Evolutionary conservation across 2,113 vertebrate species (phyloP).

Genomic region (Xiphias gladius): DNA sequence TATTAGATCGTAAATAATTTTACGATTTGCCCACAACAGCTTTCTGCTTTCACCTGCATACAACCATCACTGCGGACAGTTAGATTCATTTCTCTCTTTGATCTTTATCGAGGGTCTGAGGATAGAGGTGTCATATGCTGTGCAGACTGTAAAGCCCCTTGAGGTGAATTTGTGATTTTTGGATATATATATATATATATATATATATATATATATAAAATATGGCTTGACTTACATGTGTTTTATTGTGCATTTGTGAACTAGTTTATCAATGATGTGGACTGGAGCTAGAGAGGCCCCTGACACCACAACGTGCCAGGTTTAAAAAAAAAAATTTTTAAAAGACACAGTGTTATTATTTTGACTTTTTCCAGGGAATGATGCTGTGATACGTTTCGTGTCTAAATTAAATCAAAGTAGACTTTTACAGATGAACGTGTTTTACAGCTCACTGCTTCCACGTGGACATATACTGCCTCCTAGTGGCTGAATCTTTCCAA

Average conservation of each 20-base stretch:
- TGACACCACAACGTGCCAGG: background rate
- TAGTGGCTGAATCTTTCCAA: slow-evolving; percentile 47
- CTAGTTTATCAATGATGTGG: background rate
- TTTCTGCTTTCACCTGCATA: background rate
- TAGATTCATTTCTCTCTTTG: background rate
- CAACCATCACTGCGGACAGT: background rate
- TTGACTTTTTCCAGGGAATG: background rate
- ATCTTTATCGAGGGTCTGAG: background rate
- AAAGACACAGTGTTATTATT: background rate
- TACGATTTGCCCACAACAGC: too few species aligned
- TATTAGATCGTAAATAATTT: background rate
- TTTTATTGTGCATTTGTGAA: background rate
- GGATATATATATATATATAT: background rate
- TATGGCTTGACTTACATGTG: background rate
- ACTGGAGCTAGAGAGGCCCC: background rate
- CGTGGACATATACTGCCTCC: slow-evolving; percentile 58
- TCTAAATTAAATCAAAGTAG: background rate
- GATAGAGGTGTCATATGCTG: background rate
- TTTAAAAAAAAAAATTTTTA: too few species aligned
- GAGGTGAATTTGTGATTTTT: background rate
- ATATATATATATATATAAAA: too few species aligned
- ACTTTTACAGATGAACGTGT: background rate
- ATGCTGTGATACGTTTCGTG: background rate
- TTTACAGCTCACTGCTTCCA: background rate
- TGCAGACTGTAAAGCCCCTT: background rate